Evolutionary conservation across 2,113 vertebrate species (phyloP).

Genomic region (Oceanodroma tethys): DNA sequence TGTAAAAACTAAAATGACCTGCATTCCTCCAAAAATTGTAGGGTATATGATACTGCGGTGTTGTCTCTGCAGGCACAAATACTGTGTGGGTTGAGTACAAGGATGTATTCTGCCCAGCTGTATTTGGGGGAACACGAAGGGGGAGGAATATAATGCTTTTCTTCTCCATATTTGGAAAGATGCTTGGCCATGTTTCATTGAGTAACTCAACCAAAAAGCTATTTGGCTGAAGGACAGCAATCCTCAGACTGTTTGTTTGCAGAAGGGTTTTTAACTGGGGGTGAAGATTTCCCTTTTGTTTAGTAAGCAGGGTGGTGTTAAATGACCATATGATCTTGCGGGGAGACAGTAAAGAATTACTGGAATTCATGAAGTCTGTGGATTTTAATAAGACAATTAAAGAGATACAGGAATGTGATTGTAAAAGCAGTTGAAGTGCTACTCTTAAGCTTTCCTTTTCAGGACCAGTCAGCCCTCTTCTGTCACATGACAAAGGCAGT

Average conservation of each 20-base stretch:
- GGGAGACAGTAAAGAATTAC: constrained; percentile 44
- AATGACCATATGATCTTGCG: not conserved
- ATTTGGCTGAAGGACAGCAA: constrained; percentile 48
- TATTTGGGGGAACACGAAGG: not conserved
- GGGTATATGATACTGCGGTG: not conserved
- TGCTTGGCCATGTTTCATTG: constrained; percentile 45
- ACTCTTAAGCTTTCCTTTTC: not conserved
- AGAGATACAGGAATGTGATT: not conserved
- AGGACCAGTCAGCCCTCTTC: not conserved
- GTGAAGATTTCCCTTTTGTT: constrained; percentile 46
- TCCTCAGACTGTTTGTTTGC: constrained; percentile 30
- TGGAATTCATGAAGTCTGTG: constrained; percentile 27
- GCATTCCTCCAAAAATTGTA: constrained; percentile 36
- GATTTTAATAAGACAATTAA: constrained; percentile 27
- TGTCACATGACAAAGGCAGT: not conserved
- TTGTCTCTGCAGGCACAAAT: constrained; percentile 17
- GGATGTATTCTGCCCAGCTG: constrained; percentile 10
- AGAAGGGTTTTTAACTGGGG: not conserved
- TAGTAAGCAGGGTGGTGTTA: constrained; percentile 14
- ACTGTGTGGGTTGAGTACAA: constrained; percentile 6
- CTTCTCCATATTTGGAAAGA: constrained; percentile 56
- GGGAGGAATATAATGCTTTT: constrained; percentile 23
- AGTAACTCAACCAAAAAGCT: constrained; percentile 48
- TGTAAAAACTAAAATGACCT: constrained; percentile 15
- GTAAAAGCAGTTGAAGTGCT: not conserved